Evolutionary conservation across 2,797 vertebrate genomes (phyloP).

Genomic region (Coreius guichenoti): DNA sequence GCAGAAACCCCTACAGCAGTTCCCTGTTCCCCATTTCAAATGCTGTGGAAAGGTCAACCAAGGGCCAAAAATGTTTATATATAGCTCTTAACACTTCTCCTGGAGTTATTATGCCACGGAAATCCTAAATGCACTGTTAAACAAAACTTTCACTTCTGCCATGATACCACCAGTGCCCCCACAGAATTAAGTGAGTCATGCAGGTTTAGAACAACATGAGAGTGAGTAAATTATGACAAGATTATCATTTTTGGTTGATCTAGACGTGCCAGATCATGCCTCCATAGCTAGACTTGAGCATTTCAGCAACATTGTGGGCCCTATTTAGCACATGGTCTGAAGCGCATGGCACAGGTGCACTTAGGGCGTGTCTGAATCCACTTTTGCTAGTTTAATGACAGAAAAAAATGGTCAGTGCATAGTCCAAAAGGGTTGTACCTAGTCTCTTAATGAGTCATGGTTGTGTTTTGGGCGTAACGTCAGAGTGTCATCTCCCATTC

Average conservation of each 20-base stretch:
- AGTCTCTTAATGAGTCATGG: too few species aligned
- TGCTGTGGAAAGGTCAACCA: background rate
- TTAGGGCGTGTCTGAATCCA: too few species aligned
- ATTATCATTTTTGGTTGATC: background rate
- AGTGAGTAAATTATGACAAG: background rate
- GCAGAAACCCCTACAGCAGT: background rate
- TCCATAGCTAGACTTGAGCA: background rate
- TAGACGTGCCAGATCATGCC: background rate
- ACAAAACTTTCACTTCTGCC: background rate
- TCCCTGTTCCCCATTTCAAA: background rate
- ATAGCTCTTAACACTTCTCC: background rate
- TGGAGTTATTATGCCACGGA: background rate
- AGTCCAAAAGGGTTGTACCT: too few species aligned
- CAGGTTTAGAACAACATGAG: background rate
- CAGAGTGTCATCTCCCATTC: too few species aligned
- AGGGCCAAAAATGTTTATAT: background rate
- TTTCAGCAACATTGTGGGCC: background rate
- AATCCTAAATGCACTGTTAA: background rate
- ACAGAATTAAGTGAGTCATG: background rate
- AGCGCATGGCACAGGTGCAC: too few species aligned
- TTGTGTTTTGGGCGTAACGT: too few species aligned
- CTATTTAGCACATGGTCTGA: too few species aligned
- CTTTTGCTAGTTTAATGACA: too few species aligned
- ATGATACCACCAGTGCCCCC: background rate
- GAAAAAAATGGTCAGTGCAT: too few species aligned